phyloP scores from a whole-genome alignment of 2,888 invertebrate genomes.

The Ischnus inquisitorius region DNA sequence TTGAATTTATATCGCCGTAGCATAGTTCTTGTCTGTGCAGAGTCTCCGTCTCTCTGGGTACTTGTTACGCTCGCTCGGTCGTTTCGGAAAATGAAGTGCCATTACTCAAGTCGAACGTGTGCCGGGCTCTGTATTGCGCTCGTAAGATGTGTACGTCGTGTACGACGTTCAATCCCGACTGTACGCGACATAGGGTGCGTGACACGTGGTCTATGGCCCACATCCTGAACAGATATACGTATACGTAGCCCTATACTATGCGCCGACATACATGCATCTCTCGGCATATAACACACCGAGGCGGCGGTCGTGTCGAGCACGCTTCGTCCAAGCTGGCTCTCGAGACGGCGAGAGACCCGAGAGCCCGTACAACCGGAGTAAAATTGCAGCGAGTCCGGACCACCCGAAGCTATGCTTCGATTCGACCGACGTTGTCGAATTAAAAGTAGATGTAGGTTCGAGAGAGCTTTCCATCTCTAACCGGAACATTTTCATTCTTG shows the following conservation, averaged over 20 bases:
- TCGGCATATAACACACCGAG: constrained; percentile 24
- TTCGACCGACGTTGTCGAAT: background rate
- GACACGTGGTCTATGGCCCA: constrained; percentile 70
- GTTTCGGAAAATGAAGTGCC: constrained; percentile 70
- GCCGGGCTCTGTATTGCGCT: background rate
- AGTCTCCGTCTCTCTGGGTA: constrained; percentile 29
- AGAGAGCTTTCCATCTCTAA: background rate
- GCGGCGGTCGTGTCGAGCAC: constrained; percentile 43
- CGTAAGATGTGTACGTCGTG: background rate
- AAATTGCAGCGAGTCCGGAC: constrained; percentile 13
- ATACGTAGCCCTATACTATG: constrained; percentile 28
- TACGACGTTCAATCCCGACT: constrained; percentile 60
- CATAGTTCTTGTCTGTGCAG: constrained; percentile 25
- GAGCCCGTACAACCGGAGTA: constrained; percentile 7
- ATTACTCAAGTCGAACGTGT: constrained; percentile 66
- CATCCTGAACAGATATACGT: constrained; percentile 61
- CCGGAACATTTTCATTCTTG: background rate
- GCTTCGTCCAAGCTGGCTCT: constrained; percentile 49
- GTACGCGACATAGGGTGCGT: constrained; percentile 55
- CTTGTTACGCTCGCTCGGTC: constrained; percentile 45
- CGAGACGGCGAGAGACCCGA: constrained; percentile 50
- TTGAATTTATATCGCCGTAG: constrained; percentile 22
- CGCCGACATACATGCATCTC: background rate
- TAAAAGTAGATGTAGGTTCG: background rate
- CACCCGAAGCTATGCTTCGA: background rate